Base-by-base conservation (phyloP, 2,113 vertebrate genomes). In the Chaetodon trifascialis region DNA sequence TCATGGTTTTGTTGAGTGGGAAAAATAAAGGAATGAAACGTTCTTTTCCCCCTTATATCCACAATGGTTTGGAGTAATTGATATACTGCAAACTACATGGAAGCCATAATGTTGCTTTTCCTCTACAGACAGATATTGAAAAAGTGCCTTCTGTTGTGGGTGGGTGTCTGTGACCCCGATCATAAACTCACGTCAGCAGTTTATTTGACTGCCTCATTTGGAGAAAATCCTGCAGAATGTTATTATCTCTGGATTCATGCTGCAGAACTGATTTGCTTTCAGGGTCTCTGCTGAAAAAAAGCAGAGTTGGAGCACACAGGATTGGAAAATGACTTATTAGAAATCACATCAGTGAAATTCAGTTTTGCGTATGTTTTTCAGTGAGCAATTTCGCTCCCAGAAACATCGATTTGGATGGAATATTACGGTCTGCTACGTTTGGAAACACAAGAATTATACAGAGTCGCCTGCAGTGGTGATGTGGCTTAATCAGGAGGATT, bases 151-250 rank as follows among this genome's bases (percentile, higher is more conserved):
- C 19, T 66, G 63, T 55, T 47, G 80, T 79, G 77, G 73, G 72
- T 10, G 65, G 60, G 64, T 67, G 55, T 82, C 56, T 71, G 47
- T 59, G 73, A 87, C 76, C 73, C 63, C 19, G 44, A 80, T 82
- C 70, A 70, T 73, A 73, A 86, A 76, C 19, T 66, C 72, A 79
- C 52, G 30, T 10, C 42, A 52, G 60, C 72, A 75, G 66, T 86
- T 80, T 75, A 63, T 84, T 68, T 36, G 34, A 38, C 40, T 25
- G 42, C 49, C 67, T 79, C 25, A 58, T 82, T 73, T 58, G 44
- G 52, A 30, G 69, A 60, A 69, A 80, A 62, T 21, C 34, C 54
- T 65, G 59, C 46, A 66, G 38, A 81, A 60, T 5, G 68, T 79
- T 54, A 79, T 86, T 69, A 79, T 86, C 54, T 72, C 80, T 1